Evolutionary conservation across 1,140 invertebrate species (phyloP), one percentile per base, ranked within the genome.

Genomic region (Diuraphis noxia): DNA sequence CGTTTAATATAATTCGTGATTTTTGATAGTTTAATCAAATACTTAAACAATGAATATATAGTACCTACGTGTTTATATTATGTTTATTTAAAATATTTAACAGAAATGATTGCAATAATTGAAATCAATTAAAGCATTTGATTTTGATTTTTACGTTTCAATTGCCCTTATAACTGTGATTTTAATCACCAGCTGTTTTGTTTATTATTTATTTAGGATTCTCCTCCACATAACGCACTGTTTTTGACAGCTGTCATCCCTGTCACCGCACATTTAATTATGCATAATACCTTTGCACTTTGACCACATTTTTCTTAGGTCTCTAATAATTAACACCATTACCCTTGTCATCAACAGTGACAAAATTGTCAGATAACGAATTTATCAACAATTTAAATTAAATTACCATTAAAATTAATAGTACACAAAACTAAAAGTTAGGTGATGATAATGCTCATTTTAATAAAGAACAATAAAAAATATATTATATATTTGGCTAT

Each of bases 221-320:
- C 38, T 43, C 19, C 9, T 77, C 79, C 19, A 21, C 25, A 34
- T 72, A 46, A 43, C 56, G 25, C 38, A n/a, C 38, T 77, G 56
- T 30, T 77, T 77, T 72, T 41, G 88, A 77, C 88, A 79, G 63
- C 88, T 79, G 56, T 89, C 63, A 46, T 77, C 63, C 63, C 40
- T 43, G 30, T 72, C 40, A n/a, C 40, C 43, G 8, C 84, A 86
- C 5, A 49, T 36, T 86, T 49, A n/a, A 41, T 63, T 89, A 77
- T 89, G 30, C 63, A 72, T 40, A 77, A 89, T 77, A 40, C 84
- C 84, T 43, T 49, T 49, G 30, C 17, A 49, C 43, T 46, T 85
- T 85, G 84, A 36, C 56, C 63, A 77, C 63, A 43, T 77, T 89
- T 89, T 89, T 77, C 88, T 89, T 77, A 89, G 36, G 30, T 77